Evolutionary conservation across 2,797 vertebrate species (phyloP), one percentile per base, ranked within the genome.

Genomic region (Betta splendens): DNA sequence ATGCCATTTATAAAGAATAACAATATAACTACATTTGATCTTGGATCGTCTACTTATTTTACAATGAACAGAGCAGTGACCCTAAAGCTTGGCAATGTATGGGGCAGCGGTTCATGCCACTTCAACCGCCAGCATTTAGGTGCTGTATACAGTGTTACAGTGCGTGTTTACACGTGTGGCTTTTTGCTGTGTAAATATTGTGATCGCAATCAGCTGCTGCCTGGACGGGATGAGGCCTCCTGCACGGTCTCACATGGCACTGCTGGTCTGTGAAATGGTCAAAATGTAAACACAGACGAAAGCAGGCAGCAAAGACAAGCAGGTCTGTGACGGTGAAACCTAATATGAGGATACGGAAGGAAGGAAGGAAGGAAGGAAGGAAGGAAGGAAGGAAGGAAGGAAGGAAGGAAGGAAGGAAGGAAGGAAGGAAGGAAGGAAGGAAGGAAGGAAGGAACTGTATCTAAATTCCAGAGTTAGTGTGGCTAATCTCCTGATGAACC

Each of bases 401-500:
- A n/a, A n/a, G n/a, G n/a, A n/a, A n/a, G n/a, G n/a, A n/a, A n/a
- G n/a, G n/a, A n/a, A n/a, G n/a, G n/a, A n/a, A n/a, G n/a, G n/a
- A n/a, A n/a, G n/a, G n/a, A n/a, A n/a, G n/a, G n/a, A n/a, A n/a
- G n/a, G n/a, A n/a, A n/a, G n/a, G n/a, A n/a, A n/a, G n/a, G n/a
- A n/a, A n/a, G n/a, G n/a, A n/a, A n/a, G n/a, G n/a, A n/a, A n/a
- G n/a, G n/a, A n/a, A n/a, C 67, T 77, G 37, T 37, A 62, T 75
- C 65, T 58, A 59, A n/a, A n/a, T n/a, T n/a, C n/a, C 46, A 62
- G 43, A 68, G 65, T 56, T 51, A 17, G 43, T 61, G 22, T 26
- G 37, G 45, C 42, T 68, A 65, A 81, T 76, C 65, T 61, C 45
- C 46, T 18, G 64, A 59, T 80, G 69, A 77, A 77, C 71, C 32